Percentiles rank a stretch among this genome's conserved stretches.
phyloP scores from a whole-genome alignment of 2,113 vertebrate species.

The Marmota monax region DNA sequence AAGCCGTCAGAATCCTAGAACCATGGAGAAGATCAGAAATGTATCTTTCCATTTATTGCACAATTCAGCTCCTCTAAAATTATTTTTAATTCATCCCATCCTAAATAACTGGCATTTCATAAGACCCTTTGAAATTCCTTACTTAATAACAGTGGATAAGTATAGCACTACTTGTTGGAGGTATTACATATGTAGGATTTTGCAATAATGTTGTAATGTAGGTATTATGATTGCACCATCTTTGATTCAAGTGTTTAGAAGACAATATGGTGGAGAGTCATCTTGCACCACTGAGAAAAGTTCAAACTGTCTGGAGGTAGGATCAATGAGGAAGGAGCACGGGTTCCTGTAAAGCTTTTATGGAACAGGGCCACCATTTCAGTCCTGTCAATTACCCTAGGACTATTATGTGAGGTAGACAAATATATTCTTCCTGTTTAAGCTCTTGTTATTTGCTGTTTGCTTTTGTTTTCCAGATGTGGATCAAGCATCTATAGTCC shows the following conservation, averaged over 20 bases:
- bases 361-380: neutral
- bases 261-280: neutral
- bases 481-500: neutral
- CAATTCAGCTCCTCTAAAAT: slow-evolving; percentile 48
- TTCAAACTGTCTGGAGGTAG: too few relatives aligned
- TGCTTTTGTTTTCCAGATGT: neutral
- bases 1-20: neutral
- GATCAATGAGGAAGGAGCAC: neutral
- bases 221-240: neutral
- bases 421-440: neutral
- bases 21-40: slow-evolving; percentile 53
- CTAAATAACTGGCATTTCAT: slow-evolving; percentile 42
- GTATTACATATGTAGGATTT: neutral
- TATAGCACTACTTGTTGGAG: neutral
- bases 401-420: neutral
- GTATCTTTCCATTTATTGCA: slow-evolving; percentile 35
- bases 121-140: slow-evolving; percentile 23
- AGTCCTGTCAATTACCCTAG: neutral
- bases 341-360: neutral
- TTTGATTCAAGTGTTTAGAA: slow-evolving; percentile 32
- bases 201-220: neutral
- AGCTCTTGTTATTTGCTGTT: neutral
- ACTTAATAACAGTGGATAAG: neutral
- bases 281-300: neutral
- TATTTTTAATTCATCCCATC: slow-evolving; percentile 57